A percentile compares a stretch with the other conserved stretches of the same genome.
phyloP scores from a whole-genome alignment of 2,113 vertebrate species.

The Lycaon pictus region DNA sequence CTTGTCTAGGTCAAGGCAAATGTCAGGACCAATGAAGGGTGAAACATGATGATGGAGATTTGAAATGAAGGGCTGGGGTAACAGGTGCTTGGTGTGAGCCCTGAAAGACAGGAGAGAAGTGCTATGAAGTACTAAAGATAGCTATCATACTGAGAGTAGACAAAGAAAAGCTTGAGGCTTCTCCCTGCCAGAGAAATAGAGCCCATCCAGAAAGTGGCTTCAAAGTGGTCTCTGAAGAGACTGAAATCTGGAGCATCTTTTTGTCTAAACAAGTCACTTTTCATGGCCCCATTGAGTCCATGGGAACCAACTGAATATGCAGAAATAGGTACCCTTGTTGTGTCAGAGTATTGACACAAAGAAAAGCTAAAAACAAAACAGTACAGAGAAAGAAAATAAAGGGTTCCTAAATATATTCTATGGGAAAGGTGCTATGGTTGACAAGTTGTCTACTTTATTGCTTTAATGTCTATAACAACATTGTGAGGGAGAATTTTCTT shows the following conservation, averaged over 20 bases:
- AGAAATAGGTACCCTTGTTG: neutral
- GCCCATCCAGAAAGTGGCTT: neutral
- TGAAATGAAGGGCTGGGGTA: constrained; percentile 42
- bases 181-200: neutral
- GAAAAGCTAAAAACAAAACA: neutral
- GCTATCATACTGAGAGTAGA: neutral
- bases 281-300: neutral
- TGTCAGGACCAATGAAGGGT: constrained; percentile 51
- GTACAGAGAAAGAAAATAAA: neutral
- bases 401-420: neutral
- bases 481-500: neutral
- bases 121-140: neutral
- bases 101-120: neutral
- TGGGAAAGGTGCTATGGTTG: neutral
- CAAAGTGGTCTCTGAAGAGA: constrained; percentile 22
- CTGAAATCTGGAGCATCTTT: neutral
- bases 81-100: neutral
- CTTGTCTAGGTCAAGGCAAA: constrained; percentile 54
- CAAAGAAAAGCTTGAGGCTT: neutral
- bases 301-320: neutral
- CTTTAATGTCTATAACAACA: neutral
- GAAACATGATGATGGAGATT: constrained; percentile 24
- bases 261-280: constrained; percentile 2
- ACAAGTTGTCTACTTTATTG: neutral
- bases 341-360: neutral